Evolutionary conservation across 2,797 vertebrate species (phyloP).

Genomic region (Phoeniculus purpureus): DNA sequence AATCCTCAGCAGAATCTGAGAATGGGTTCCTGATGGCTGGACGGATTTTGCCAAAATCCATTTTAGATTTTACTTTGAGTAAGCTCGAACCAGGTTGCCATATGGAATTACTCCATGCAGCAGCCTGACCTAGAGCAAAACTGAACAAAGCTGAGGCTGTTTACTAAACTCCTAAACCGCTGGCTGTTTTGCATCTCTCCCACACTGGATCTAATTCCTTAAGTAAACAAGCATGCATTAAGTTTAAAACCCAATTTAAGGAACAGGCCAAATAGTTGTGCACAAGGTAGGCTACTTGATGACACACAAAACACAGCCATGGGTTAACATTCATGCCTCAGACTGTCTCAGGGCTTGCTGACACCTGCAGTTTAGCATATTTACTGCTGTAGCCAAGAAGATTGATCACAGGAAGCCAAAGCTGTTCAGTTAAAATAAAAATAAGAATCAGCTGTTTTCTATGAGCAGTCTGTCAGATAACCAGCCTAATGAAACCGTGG

Average conservation of each 20-base stretch:
- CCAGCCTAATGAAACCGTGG: constrained; percentile 9
- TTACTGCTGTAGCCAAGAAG: constrained; percentile 39
- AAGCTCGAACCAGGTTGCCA: constrained; percentile 69
- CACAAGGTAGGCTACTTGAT: constrained; percentile 6
- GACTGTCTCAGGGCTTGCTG: constrained; percentile 9
- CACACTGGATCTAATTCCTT: constrained; percentile 68
- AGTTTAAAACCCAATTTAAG: constrained; percentile 56
- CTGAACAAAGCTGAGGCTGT: constrained; percentile 72
- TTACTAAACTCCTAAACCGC: constrained; percentile 64
- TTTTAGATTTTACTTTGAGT: constrained; percentile 71
- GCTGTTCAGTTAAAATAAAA: neutral
- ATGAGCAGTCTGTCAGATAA: constrained; percentile 35
- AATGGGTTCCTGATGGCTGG: constrained; percentile 75
- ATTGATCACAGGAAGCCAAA: constrained; percentile 55
- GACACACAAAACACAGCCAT: neutral
- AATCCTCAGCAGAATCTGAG: constrained; percentile 69
- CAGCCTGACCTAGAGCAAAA: constrained; percentile 71
- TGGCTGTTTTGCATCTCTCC: constrained; percentile 69
- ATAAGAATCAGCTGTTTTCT: constrained; percentile 61
- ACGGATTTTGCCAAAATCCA: constrained; percentile 71
- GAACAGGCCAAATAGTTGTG: constrained; percentile 25
- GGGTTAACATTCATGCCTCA: neutral
- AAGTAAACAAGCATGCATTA: constrained; percentile 67
- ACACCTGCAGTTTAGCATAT: constrained; percentile 35
- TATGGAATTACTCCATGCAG: constrained; percentile 75